Evolutionary conservation across 2,888 invertebrate species (phyloP), one percentile per base, ranked within the genome.

Genomic region (Sarcophaga carnaria): DNA sequence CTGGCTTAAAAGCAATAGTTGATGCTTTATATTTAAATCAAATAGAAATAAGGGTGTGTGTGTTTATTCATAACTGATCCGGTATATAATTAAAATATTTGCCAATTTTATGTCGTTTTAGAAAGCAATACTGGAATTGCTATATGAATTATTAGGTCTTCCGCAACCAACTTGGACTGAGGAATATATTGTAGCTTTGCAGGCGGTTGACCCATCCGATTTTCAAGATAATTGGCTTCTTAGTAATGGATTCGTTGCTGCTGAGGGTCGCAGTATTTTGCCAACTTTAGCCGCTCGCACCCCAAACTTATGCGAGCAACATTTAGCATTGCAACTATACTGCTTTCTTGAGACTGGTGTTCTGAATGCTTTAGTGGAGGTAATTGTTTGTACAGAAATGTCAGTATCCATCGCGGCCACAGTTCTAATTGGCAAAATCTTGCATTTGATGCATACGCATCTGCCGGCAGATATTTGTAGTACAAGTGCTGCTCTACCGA

Each of bases 101-200:
- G 27, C 4, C 17, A 37, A 54, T 27, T 70, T 63, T 59, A 11
- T 22, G 71, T 93, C 94, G 47, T 60, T n/a, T 17, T 93, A 98
- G 97, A 97, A 97, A 95, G 97, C 98, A 76, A 96, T 99, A 91
- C 94, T 99, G 93, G 98, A 99, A 94, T 95, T 99, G 88, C 94
- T 99, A 66, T 99, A 97, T 92, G 98, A 99, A 93, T 94, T 99
- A 83, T 95, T 99, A 89, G 96, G 97, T 83, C 94, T 99, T 88
- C 97, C 97, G 66, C 96, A 97, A 92, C 98, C 98, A 0, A 96
- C 96, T 90, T 98, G 98, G 98, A 98, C 98, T 2, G 98, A 98
- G 90, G 98, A 99, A 93, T 96, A 98, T 90, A 96, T 96, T 67
- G 96, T 97, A 62, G 98, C 98, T 2, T 94, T 99, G 88, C 96